Evolutionary conservation across 2,113 vertebrate species (phyloP).

Genomic region (Ia io): DNA sequence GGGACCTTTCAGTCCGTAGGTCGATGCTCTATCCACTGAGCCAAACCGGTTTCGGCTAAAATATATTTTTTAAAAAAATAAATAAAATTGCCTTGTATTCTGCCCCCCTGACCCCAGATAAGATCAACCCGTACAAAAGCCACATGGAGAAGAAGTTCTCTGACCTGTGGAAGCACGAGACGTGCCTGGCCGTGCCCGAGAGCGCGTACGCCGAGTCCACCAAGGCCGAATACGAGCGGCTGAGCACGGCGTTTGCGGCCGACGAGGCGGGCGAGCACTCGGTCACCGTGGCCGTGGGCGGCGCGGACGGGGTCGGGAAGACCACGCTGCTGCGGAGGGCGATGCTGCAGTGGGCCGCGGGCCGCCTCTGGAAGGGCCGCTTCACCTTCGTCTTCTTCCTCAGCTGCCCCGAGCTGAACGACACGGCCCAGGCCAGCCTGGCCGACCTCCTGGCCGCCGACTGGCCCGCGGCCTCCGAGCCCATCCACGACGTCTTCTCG

Average conservation of each 20-base stretch:
- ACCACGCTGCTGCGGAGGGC: slow-evolving; percentile 54
- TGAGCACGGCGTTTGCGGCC: rapidly evolving
- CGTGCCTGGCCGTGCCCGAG: background rate
- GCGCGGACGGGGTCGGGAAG: slow-evolving; percentile 58
- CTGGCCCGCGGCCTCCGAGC: background rate
- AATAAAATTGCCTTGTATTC: background rate
- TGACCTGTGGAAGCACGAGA: slow-evolving; percentile 17
- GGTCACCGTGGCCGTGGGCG: slow-evolving; percentile 32
- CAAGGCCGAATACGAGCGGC: rapidly evolving
- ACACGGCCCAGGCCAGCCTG: background rate
- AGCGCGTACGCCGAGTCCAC: background rate
- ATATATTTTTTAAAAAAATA: too few species aligned
- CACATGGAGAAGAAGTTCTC: slow-evolving; percentile 14
- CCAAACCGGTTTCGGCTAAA: too few species aligned
- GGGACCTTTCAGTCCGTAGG: too few species aligned
- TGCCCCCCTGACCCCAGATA: background rate
- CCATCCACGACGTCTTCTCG: background rate
- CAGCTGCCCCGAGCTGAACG: slow-evolving; percentile 1
- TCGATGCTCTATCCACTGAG: too few species aligned
- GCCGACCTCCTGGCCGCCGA: background rate
- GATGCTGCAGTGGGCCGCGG: slow-evolving; percentile 69
- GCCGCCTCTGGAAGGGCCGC: background rate
- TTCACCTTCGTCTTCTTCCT: slow-evolving; percentile 55
- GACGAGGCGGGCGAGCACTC: rapidly evolving
- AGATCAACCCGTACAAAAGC: background rate